Percentiles rank a stretch among this genome's conserved stretches.
Evolutionary conservation across 2,113 vertebrate genomes (phyloP).

Genomic region (Hippocampus abdominalis): DNA sequence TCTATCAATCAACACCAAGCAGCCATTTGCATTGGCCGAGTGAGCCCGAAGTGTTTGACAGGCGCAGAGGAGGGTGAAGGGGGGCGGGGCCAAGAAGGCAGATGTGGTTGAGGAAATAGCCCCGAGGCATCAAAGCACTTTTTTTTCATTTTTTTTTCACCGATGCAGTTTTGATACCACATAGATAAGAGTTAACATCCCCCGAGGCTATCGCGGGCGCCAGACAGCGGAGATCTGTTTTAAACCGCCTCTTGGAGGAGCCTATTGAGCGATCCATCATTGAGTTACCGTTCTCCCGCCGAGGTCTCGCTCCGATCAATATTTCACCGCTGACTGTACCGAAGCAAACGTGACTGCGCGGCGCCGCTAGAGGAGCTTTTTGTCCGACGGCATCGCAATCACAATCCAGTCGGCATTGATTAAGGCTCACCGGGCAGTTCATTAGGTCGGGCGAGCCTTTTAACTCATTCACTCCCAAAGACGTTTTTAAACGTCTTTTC

Average conservation of each 20-base stretch:
- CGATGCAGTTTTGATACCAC: slow-evolving; percentile 46
- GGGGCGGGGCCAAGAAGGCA: slow-evolving; percentile 10
- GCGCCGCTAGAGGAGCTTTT: background rate
- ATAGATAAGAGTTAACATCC: slow-evolving; percentile 44
- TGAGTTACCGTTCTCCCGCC: slow-evolving; percentile 38
- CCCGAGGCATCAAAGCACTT: slow-evolving; percentile 22
- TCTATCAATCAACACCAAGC: slow-evolving; percentile 42
- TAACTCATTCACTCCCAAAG: too few relatives aligned
- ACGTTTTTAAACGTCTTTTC: too few relatives aligned
- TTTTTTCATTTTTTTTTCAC: slow-evolving; percentile 28
- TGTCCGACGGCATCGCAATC: background rate
- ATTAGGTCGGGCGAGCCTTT: too few relatives aligned
- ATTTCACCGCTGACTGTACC: slow-evolving; percentile 11
- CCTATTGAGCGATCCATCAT: slow-evolving; percentile 37
- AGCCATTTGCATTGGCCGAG: slow-evolving; percentile 30
- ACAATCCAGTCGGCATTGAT: background rate
- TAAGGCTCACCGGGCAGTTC: too few relatives aligned
- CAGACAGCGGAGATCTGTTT: slow-evolving; percentile 36
- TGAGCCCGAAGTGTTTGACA: slow-evolving; percentile 20
- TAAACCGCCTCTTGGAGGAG: slow-evolving; percentile 21
- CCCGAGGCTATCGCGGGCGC: slow-evolving; percentile 12
- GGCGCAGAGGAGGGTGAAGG: slow-evolving; percentile 12
- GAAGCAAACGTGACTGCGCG: background rate
- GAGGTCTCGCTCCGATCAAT: slow-evolving; percentile 33
- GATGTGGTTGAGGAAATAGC: slow-evolving; percentile 42